These are phyloP conservation scores for Drosophila malerkotliana DNA, from an alignment of 1,140 invertebrate genomes.

Conservation along the genomic window DNA sequence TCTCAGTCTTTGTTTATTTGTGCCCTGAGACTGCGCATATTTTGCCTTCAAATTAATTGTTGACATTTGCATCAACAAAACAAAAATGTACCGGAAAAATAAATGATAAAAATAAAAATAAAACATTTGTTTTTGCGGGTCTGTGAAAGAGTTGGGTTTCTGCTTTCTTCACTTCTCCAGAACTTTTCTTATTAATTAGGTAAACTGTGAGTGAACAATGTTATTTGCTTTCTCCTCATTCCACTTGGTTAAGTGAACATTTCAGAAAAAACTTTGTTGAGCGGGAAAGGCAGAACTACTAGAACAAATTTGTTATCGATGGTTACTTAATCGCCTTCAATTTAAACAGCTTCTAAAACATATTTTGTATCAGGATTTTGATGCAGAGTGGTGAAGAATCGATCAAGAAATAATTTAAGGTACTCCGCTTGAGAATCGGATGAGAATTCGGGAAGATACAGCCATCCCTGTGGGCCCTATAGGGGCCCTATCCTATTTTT, in stretches of 20 bases:
- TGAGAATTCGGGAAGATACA: too few species aligned
- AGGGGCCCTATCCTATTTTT: too few species aligned
- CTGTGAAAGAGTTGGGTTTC: conserved; percentile 25
- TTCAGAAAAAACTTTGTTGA: conserved; percentile 27
- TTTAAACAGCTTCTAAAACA: background rate
- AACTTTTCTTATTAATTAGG: conserved; percentile 41
- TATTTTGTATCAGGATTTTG: too few species aligned
- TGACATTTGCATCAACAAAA: conserved; percentile 51
- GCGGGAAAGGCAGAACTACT: background rate
- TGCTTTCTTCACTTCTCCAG: background rate
- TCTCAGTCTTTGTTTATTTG: conserved; percentile 38
- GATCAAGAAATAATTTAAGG: too few species aligned
- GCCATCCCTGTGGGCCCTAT: too few species aligned
- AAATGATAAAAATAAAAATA: conserved; percentile 11
- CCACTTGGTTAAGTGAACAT: conserved; percentile 45
- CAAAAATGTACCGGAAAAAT: conserved; percentile 15
- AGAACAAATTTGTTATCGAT: conserved; percentile 12
- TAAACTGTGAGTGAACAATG: conserved; percentile 36
- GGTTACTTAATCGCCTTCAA: background rate
- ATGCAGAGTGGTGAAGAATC: too few species aligned
- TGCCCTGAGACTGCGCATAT: conserved; percentile 54
- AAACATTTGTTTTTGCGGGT: conserved; percentile 38
- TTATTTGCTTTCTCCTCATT: conserved; percentile 43
- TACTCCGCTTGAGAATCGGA: too few species aligned
- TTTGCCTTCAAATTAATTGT: conserved; percentile 57